Base-by-base conservation (phyloP, 2,797 vertebrate genomes). In the Pseudochirops cupreus region DNA sequence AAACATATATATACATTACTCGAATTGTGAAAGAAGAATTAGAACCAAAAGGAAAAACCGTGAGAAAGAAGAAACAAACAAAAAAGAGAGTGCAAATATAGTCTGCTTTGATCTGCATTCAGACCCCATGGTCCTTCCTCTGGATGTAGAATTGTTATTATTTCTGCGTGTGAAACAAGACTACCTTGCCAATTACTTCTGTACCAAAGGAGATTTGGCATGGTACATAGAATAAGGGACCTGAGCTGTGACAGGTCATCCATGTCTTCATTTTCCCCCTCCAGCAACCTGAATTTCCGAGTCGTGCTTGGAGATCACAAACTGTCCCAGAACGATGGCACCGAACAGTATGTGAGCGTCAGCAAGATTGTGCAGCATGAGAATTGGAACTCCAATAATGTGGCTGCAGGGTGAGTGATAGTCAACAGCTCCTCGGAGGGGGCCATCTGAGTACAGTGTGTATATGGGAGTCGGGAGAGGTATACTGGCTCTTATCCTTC, bases 291-390 rank as follows among this genome's bases (percentile, higher is more conserved):
- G 97, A 99, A 98, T 2, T 99, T 99, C 99, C 99, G 99, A 0
- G 99, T 99, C 21, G 99, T 99, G 95, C 98, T 99, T 0, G 99
- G 99, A 28, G 99, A 99, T 0, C 99, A 99, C 97, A 98, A 99
- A 98, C 98, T 99, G 97, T 94, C 98, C 97, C 0, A 0, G 0
- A 50, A 98, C 0, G 99, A 99, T 0, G 99, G 99, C 94, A 98
- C 5, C 0, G 99, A 99, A 98, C 99, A 99, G 98, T 91, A 98
- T 94, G 98, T 99, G 97, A 97, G 90, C 0, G 98, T 99, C 94
- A 99, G 98, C 95, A 92, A 0, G 0, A 99, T 99, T 50, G 1
- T 99, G 97, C 3, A 99, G 53, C 99, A 99, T 89, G 98, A 99
- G 21, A 91, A 39, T 5, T 99, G 99, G 99, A 99, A 99, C 98